These are phyloP conservation scores for mouse (Mus musculus) DNA, from an alignment of 2,113 vertebrate species.

Conservation along the genomic window GRCm39 chr14:97818001-97818500, in stretches of 20 bases:
- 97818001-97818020: not conserved
- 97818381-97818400: not conserved
- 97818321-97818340: not conserved
- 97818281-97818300: not conserved
- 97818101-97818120: not conserved
- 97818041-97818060: not conserved
- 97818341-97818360: not conserved
- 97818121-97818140: not conserved
- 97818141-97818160: not conserved
- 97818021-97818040: not conserved
- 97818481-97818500: not conserved
- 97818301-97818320: not conserved
- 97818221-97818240: not conserved
- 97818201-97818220: not conserved
- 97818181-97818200: not conserved
- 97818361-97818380: not conserved
- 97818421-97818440: not conserved
- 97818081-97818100: not conserved
- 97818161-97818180: not conserved
- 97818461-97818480: not conserved
- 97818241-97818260: not conserved
- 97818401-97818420: not conserved
- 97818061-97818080: not conserved
- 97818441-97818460: not conserved
- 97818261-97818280: not conserved